These are phyloP conservation scores for Deilephila porcellus DNA, from an alignment of 2,888 invertebrate genomes.

Conservation along the genomic window DNA sequence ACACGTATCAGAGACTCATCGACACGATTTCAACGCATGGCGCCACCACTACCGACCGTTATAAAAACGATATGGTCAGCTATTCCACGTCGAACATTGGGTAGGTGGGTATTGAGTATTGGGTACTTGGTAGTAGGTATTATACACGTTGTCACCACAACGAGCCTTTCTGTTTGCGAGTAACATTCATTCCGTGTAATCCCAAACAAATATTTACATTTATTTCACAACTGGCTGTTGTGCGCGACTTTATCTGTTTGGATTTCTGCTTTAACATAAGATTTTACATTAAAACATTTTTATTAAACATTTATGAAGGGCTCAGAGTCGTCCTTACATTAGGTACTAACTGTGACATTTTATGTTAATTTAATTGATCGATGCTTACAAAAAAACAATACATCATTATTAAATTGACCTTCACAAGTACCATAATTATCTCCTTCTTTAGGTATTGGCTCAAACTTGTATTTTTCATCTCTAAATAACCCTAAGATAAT, in stretches of 20 bases:
- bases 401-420: no score
- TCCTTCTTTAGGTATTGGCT: no score
- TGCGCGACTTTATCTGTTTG: no score
- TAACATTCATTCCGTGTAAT: slow-evolving; percentile 55
- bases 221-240: slow-evolving; percentile 46
- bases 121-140: background rate
- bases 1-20: slow-evolving; percentile 2
- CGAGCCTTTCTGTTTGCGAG: slow-evolving; percentile 45
- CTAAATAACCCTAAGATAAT: background rate
- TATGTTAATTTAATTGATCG: no score
- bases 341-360: no score
- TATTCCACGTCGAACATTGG: slow-evolving; percentile 27
- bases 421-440: no score
- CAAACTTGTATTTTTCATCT: background rate
- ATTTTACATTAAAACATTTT: no score
- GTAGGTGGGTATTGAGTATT: background rate
- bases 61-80: slow-evolving; percentile 43
- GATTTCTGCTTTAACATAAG: no score
- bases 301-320: no score
- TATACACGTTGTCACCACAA: background rate
- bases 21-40: background rate
- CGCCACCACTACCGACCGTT: slow-evolving; percentile 25
- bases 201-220: slow-evolving; percentile 64
- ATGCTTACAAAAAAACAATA: no score
- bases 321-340: no score